Conservation (phyloP, 2,797 vertebrate species). For the Epinephelus awoara region DNA sequence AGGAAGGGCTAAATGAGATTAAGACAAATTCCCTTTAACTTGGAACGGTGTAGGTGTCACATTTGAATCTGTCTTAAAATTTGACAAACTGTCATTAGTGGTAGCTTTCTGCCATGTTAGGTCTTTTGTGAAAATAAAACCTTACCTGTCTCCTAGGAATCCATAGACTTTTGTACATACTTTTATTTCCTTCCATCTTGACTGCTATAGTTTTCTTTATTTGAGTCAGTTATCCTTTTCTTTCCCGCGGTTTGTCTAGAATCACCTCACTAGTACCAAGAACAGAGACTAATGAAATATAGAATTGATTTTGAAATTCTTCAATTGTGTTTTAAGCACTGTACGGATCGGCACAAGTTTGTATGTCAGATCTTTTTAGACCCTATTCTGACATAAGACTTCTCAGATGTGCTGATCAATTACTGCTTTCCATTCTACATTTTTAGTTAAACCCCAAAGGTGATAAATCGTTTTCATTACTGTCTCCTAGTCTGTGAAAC, state of each 20-base stretch:
- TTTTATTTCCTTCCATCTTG: background rate
- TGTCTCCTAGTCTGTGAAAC: background rate
- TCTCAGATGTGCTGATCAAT: background rate
- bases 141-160: background rate
- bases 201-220: background rate
- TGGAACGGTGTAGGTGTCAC: too few relatives aligned
- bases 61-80: background rate
- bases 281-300: background rate
- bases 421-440: background rate
- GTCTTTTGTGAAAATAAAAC: background rate
- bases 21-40: too few relatives aligned
- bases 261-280: background rate
- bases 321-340: background rate
- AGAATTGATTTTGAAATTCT: background rate
- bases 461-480: background rate
- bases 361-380: background rate
- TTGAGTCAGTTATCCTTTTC: background rate
- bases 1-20: background rate
- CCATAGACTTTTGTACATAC: background rate
- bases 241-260: background rate
- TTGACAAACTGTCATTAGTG: background rate
- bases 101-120: background rate
- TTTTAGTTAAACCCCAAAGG: background rate
- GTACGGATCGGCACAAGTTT: background rate
- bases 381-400: fast-evolving